A percentile compares a stretch with the other conserved stretches of the same genome.
phyloP scores from a whole-genome alignment of 2,888 invertebrate genomes.

The Cerastis leucographa region DNA sequence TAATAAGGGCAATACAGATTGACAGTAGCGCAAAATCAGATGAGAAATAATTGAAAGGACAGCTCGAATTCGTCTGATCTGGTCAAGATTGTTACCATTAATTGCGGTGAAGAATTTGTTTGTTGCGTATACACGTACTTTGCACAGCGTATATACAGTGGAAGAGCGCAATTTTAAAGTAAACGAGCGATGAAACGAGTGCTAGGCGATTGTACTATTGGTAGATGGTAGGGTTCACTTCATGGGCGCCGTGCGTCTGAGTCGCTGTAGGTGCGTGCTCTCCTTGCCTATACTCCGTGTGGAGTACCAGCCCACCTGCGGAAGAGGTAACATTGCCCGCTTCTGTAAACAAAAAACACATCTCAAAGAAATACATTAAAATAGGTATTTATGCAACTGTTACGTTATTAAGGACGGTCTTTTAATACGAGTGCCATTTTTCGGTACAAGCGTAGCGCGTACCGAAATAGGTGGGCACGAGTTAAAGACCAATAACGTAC shows the following conservation, averaged over 20 bases:
- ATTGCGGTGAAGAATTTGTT: not conserved
- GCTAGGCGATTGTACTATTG: not conserved
- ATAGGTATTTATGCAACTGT: too few species aligned
- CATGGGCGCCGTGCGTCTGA: constrained; percentile 82
- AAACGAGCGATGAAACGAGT: not conserved
- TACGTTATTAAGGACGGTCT: too few species aligned
- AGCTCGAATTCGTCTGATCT: not conserved
- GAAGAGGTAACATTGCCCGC: constrained; percentile 35
- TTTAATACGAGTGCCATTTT: too few species aligned
- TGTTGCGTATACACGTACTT: constrained; percentile 4
- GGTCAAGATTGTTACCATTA: not conserved
- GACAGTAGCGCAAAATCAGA: not conserved
- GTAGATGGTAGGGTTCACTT: constrained; percentile 73
- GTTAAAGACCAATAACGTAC: too few species aligned
- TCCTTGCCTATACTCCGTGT: constrained; percentile 76
- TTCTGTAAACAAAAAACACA: constrained; percentile 32
- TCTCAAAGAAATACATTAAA: not conserved
- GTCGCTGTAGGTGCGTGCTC: constrained; percentile 77
- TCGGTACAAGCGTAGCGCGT: too few species aligned
- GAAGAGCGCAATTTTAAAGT: constrained; percentile 7
- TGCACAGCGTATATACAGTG: not conserved
- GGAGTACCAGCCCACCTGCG: constrained; percentile 83
- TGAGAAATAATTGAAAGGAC: not conserved
- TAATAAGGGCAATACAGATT: not conserved
- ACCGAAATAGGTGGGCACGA: too few species aligned